Evolutionary conservation across 2,797 vertebrate genomes (phyloP).

Genomic region (Oreonectes daqikongensis): DNA sequence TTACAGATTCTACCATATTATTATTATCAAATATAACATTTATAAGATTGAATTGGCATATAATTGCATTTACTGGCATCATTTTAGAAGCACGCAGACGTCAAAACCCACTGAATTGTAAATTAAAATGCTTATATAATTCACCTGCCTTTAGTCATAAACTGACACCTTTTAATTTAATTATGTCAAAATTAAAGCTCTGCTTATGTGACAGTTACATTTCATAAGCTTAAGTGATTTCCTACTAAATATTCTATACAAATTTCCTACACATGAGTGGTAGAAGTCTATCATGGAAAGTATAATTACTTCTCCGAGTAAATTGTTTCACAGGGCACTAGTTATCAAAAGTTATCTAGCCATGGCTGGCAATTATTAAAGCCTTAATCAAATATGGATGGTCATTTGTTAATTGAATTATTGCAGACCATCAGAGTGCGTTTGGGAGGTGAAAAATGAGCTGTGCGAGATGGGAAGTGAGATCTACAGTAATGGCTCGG

Average conservation of each 20-base stretch:
- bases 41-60: background rate
- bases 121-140: slow-evolving; percentile 20
- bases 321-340: slow-evolving; percentile 59
- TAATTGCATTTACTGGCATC: background rate
- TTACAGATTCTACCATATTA: slow-evolving; percentile 9
- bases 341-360: slow-evolving; percentile 61
- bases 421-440: slow-evolving; percentile 58
- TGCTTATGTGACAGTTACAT: slow-evolving; percentile 53
- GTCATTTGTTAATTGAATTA: slow-evolving; percentile 64
- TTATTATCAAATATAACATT: background rate
- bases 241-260: slow-evolving; percentile 56
- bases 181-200: slow-evolving; percentile 53
- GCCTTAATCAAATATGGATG: slow-evolving; percentile 63
- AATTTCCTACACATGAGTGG: slow-evolving; percentile 59
- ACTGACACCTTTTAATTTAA: slow-evolving; percentile 52
- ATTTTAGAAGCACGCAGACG: background rate
- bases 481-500: slow-evolving; percentile 31
- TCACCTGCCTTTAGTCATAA: slow-evolving; percentile 53
- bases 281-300: slow-evolving; percentile 56
- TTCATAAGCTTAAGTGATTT: slow-evolving; percentile 54
- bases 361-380: slow-evolving; percentile 58
- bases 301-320: slow-evolving; percentile 61
- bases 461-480: slow-evolving; percentile 23
- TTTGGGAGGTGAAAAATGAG: slow-evolving; percentile 52
- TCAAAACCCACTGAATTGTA: background rate